Conservation (phyloP, 1,140 invertebrate genomes). For the Platyura marginata region DNA sequence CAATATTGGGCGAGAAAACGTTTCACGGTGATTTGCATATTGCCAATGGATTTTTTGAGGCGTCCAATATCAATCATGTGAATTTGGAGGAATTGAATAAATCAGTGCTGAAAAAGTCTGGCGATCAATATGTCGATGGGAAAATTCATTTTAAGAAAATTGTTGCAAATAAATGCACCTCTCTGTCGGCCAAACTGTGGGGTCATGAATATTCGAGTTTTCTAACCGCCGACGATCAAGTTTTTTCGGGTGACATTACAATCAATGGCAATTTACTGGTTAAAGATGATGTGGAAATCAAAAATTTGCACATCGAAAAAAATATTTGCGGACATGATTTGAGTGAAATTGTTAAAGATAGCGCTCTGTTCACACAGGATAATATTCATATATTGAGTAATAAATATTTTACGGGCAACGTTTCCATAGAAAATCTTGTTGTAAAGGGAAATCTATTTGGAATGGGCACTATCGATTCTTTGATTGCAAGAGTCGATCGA, state of each 20-base stretch:
- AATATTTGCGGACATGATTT: background rate
- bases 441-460: background rate
- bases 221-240: constrained; percentile 15
- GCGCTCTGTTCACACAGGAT: too few species aligned
- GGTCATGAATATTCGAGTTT: constrained; percentile 13
- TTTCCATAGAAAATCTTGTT: background rate
- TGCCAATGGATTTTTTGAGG: constrained; percentile 10
- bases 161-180: background rate
- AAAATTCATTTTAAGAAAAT: too few species aligned
- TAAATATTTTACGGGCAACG: background rate
- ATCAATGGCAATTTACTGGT: constrained; percentile 11
- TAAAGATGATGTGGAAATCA: background rate
- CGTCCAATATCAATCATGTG: constrained; percentile 14
- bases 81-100: constrained; percentile 7
- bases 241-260: constrained; percentile 8
- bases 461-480: background rate
- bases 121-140: constrained; percentile 22
- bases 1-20: constrained; percentile 12
- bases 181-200: constrained; percentile 3
- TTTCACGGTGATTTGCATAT: constrained; percentile 3
- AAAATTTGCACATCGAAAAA: background rate
- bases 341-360: too few species aligned
- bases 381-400: too few species aligned
- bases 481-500: background rate
- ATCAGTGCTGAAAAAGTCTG: constrained; percentile 15